Evolutionary conservation across 2,888 invertebrate genomes (phyloP), one percentile per base, ranked within the genome.

Genomic region (Oeneis ivallda): DNA sequence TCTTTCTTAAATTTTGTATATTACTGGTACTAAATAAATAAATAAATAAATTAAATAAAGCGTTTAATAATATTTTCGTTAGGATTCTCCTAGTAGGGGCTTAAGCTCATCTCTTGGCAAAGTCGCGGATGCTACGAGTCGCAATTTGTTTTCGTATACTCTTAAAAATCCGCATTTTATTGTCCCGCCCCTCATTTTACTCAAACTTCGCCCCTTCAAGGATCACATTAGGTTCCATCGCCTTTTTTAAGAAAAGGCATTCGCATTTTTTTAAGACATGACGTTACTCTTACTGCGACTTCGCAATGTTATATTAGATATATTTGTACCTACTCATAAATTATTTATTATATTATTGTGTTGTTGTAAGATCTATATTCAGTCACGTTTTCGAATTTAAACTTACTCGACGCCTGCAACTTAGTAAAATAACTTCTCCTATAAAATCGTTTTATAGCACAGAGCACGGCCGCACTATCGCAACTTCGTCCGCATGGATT

Each of bases 151-250:
- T 85, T 75, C 82, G 81, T 80, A 85, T 83, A 86, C 84, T 85
- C 86, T 89, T 89, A 88, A 89, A 90, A 90, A 89, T 87, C 85
- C 88, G 76, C 85, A 87, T 89, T 89, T 88, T 89, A 89, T 86
- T 87, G 88, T 87, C 82, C 84, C 82, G 80, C 80, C 82, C 79
- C 82, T 85, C 85, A 84, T 86, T 86, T 80, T 82, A 78, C 81
- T 84, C 79, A 82, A 85, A 86, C 82, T 83, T 81, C 74, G 79
- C 76, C 74, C 76, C 73, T 74, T 71, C 73, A 69, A 76, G 78
- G 76, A 75, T 77, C 79, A 26, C 52, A 52, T 39, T 52, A 37
- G 19, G n/a, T 52, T 50, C 41, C 52, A 52, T 61, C 47, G 26
- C 52, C n/a, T n/a, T n/a, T n/a, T n/a, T n/a, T n/a, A n/a, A n/a